Evolutionary conservation across 2,888 invertebrate genomes (phyloP), one percentile per base, ranked within the genome.

Genomic region (Parnassius orleans): DNA sequence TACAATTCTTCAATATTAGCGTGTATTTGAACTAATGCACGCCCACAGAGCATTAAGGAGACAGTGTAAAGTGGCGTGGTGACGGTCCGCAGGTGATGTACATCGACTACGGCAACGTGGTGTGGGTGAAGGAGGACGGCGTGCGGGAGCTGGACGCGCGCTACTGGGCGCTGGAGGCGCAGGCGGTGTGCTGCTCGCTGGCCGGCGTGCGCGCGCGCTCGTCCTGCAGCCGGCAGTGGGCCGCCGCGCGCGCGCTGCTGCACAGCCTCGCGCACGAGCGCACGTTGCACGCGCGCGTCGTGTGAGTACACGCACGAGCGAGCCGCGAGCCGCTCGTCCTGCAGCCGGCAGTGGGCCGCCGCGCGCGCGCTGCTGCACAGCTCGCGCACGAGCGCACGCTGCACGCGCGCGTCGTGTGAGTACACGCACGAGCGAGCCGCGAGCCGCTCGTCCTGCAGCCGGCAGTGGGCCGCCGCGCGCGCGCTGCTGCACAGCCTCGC

Each of bases 31-130:
- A 33, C 24, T 24, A 24, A 33, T 33, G 33, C 33, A 33, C 33
- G 33, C 33, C 33, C 33, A 33, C 3, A 33, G 33, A 33, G 5
- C 7, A 33, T 33, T 33, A 33, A 33, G 7, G 33, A 33, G 33
- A 33, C 33, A 24, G 24, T 33, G 3, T 7, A 7, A 33, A 33
- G 33, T 33, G 33, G 33, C 7, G 33, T 33, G 33, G 33, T 33
- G 33, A 33, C 33, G 33, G 33, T 43, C 24, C 43, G n/a, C 72
- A 92, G 92, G 93, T 95, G n/a, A 86, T 91, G 66, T 95, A 93
- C 78, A 85, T 95, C 10, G 95, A 95, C 88, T 95, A 94, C 83
- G 95, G 95, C 68, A 95, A 95, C 70, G 83, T 83, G 10, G 83
- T 93, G 2, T 88, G 86, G 68, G 92, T 95, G 47, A 82, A 87